Evolutionary conservation across 2,797 vertebrate genomes (phyloP).

Genomic region (Alectoris magna): DNA sequence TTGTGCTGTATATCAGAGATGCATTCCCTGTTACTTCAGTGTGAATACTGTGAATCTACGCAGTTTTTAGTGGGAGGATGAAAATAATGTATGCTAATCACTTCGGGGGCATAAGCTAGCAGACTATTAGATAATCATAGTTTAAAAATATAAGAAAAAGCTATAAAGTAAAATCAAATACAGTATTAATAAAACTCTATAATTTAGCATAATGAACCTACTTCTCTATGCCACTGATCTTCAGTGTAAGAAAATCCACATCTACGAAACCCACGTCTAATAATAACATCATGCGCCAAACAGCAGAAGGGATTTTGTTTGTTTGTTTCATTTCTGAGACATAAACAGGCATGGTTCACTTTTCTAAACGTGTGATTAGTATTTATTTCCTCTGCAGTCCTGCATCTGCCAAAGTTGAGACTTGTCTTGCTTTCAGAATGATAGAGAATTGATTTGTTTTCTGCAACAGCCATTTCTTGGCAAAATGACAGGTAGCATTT

Average conservation of each 20-base stretch:
- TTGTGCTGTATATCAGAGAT: neutral
- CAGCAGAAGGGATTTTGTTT: neutral
- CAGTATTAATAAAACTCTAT: neutral
- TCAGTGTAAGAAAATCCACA: neutral
- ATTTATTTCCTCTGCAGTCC: neutral
- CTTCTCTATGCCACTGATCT: rapidly evolving
- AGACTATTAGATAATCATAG: neutral
- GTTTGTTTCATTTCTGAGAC: neutral
- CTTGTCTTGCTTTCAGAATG: neutral
- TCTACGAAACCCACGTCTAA: neutral
- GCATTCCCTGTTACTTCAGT: neutral
- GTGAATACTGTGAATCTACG: neutral
- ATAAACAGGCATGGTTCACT: neutral
- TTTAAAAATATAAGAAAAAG: neutral
- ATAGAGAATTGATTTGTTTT: constrained; percentile 16
- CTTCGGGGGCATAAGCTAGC: neutral
- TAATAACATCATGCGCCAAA: neutral
- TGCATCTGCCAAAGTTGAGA: neutral
- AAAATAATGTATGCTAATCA: neutral
- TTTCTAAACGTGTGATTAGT: constrained; percentile 1
- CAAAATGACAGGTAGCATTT: neutral
- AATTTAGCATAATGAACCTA: neutral
- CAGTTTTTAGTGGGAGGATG: neutral
- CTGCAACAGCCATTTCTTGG: neutral
- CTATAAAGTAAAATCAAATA: neutral